Conservation (phyloP, 2,113 vertebrate genomes). For the Delphinus delphis region DNA sequence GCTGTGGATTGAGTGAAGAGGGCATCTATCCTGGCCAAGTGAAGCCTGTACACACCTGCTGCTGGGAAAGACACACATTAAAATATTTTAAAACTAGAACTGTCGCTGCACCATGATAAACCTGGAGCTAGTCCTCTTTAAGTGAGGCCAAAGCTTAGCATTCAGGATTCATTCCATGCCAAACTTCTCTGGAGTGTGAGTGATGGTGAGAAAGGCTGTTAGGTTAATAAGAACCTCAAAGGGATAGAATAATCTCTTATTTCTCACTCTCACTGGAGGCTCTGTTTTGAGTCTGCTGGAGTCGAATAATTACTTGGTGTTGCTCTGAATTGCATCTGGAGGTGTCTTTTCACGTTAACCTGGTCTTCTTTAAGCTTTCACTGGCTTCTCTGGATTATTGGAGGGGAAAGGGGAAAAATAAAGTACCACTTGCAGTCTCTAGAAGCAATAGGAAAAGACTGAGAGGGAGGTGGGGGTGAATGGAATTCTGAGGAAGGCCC, state of each 20-base stretch:
- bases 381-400: neutral
- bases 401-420: neutral
- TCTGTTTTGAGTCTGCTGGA: neutral
- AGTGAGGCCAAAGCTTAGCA: neutral
- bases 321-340: neutral
- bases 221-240: conserved; percentile 28
- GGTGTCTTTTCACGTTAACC: neutral
- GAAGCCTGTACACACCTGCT: neutral
- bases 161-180: neutral
- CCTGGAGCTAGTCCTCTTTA: neutral
- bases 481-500: neutral
- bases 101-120: neutral
- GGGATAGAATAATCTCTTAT: neutral
- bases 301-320: neutral
- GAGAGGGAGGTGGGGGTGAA: neutral
- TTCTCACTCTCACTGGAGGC: neutral
- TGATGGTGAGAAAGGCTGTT: neutral
- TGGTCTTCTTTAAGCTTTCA: neutral
- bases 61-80: neutral
- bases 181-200: neutral
- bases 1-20: neutral
- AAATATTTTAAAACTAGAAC: neutral
- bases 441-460: conserved; percentile 10
- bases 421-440: neutral
- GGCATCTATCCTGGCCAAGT: neutral